Percentiles rank a stretch among this genome's conserved stretches.
These are phyloP conservation scores for Eurytoma adleriae DNA, from an alignment of 2,888 invertebrate genomes.

Conservation along the genomic window DNA sequence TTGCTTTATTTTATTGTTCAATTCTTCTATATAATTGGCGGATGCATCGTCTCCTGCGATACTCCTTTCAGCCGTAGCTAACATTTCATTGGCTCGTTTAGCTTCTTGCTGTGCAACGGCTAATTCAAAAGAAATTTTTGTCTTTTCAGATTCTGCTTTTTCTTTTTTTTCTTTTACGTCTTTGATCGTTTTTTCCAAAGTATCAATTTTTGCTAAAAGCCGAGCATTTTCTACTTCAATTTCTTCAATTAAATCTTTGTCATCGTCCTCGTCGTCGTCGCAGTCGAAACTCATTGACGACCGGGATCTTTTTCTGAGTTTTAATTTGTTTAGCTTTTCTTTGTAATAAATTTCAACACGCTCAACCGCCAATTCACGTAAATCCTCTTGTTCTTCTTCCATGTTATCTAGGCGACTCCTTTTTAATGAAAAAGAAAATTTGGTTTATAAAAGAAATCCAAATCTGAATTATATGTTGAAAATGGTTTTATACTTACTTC, in stretches of 20 bases:
- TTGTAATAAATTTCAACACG: conserved; percentile 68
- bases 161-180: conserved; percentile 64
- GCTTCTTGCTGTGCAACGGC: conserved; percentile 64
- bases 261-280: conserved; percentile 28
- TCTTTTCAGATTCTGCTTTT: conserved; percentile 62
- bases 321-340: conserved; percentile 62
- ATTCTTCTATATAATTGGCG: conserved; percentile 61
- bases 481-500: conserved; percentile 61
- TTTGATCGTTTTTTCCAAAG: conserved; percentile 62
- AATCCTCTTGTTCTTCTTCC: conserved; percentile 68
- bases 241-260: conserved; percentile 58
- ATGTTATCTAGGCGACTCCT: conserved; percentile 67
- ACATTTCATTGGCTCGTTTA: conserved; percentile 61
- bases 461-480: conserved; percentile 8
- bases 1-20: conserved; percentile 63
- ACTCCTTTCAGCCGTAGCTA: conserved; percentile 63
- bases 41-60: conserved; percentile 59
- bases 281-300: conserved; percentile 31
- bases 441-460: not conserved
- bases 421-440: conserved; percentile 10
- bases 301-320: conserved; percentile 60
- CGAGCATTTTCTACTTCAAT: conserved; percentile 65
- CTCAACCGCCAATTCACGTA: conserved; percentile 66
- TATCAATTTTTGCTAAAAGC: conserved; percentile 62
- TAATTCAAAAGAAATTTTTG: conserved; percentile 65